Conservation (phyloP, 2,113 vertebrate species). For the Pardalotus punctatus region DNA sequence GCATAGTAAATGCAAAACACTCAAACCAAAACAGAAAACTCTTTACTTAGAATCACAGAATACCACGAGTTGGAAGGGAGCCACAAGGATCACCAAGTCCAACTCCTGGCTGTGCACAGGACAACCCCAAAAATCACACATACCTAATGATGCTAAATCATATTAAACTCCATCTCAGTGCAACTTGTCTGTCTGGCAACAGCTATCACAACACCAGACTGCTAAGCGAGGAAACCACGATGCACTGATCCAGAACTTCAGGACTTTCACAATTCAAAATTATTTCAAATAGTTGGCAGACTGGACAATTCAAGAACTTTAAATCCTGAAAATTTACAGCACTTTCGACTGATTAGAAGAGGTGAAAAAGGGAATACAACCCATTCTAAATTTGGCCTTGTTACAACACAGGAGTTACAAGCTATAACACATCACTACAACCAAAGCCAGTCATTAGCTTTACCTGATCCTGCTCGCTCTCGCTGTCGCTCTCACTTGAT, state of each 20-base stretch:
- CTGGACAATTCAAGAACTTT: neutral
- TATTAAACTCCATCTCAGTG: neutral
- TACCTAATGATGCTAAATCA: neutral
- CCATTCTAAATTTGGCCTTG: neutral
- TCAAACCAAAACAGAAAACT: neutral
- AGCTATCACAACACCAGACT: neutral
- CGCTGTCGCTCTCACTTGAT: slow-evolving; percentile 34
- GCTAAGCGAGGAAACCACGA: neutral
- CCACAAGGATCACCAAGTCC: neutral
- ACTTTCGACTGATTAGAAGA: neutral
- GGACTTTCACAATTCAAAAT: neutral
- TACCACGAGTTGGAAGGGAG: neutral
- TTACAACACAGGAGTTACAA: neutral
- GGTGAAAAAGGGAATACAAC: neutral
- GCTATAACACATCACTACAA: rapidly evolving
- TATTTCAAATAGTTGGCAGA: neutral
- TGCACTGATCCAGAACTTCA: neutral
- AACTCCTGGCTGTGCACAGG: neutral
- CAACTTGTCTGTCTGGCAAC: neutral
- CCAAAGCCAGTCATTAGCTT: neutral
- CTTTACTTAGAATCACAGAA: rapidly evolving
- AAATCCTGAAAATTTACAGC: neutral
- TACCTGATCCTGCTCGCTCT: slow-evolving; percentile 72
- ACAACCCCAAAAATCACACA: neutral
- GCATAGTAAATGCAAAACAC: neutral